phyloP scores from a whole-genome alignment of 1,140 invertebrate species.

The Probaryconus sp. region DNA sequence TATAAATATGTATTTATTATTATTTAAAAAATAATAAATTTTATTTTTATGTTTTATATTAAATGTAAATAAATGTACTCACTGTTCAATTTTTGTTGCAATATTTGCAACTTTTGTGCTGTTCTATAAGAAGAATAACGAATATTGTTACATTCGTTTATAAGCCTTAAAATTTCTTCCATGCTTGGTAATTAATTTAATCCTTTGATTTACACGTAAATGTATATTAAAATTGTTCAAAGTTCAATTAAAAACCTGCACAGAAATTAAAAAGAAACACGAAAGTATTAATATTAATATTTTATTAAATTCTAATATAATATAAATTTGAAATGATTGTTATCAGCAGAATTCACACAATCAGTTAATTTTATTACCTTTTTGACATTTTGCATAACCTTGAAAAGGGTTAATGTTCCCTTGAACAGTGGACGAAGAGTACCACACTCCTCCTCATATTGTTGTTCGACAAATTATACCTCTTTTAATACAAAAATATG shows the following conservation, averaged over 20 bases:
- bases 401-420: constrained; percentile 37
- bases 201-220: constrained; percentile 17
- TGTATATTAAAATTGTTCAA: not conserved
- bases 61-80: constrained; percentile 57
- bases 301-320: not conserved
- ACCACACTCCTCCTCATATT: not conserved
- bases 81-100: constrained; percentile 81
- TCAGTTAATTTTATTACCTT: constrained; percentile 3
- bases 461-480: not conserved
- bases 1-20: too few relatives aligned
- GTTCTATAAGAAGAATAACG: constrained; percentile 88
- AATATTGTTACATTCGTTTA: constrained; percentile 83
- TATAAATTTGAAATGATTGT: not conserved
- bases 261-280: too few relatives aligned
- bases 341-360: too few relatives aligned
- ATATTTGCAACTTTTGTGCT: constrained; percentile 84
- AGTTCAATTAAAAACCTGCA: not conserved
- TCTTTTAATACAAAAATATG: not conserved
- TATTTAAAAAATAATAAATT: constrained; percentile 28
- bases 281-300: too few relatives aligned
- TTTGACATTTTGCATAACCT: constrained; percentile 30
- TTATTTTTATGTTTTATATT: constrained; percentile 1
- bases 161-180: constrained; percentile 68
- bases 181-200: constrained; percentile 53
- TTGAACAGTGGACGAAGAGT: constrained; percentile 1